Base-by-base conservation (phyloP, 1,140 invertebrate genomes). In the Rhagoletis pomonella region DNA sequence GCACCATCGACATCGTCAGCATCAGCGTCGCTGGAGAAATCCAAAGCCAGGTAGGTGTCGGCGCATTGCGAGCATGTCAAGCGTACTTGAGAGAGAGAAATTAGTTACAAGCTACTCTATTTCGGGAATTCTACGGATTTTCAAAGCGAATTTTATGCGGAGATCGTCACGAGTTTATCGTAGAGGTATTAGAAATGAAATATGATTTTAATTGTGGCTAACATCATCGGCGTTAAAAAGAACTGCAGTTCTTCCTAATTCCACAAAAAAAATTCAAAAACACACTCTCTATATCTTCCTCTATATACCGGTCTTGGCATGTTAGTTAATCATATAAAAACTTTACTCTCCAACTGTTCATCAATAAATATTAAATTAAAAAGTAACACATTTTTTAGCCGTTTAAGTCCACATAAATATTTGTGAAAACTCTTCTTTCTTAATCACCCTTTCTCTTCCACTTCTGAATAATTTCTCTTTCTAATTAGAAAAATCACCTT, bases 401-500 rank as follows among this genome's bases (percentile, higher is more conserved):
- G 39, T 73, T 73, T 73, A 14, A 29, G 29, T 29, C 29, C 17
- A 19, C 17, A n/a, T 81, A 47, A 55, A 6, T 58, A 58, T 84
- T 47, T 85, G 2, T 85, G 14, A 29, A 39, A 7, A 12, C 10
- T 17, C 42, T 19, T 86, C 10, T 73, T 59, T 77, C 47, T 19
- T 6, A 29, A 29, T 59, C 12, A 1, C 39, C 29, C 50, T 19
- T 9, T 47, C 44, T 73, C 44, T 39, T 69, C 39, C 14, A n/a
- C 50, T 44, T 44, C 55, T 88, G 2, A 77, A 81, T 81, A 81
- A 50, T n/a, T 64, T 60, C 42, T 88, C 19, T 86, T 64, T 86
- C 85, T 90, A 87, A 90, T 89, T 90, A 92, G 91, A 86, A 92
- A 92, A 92, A 92, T 92, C 84, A 90, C 91, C 44, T 92, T 92